Evolutionary conservation across 2,113 vertebrate genomes (phyloP).

Genomic region (Oreochromis tanganicae): DNA sequence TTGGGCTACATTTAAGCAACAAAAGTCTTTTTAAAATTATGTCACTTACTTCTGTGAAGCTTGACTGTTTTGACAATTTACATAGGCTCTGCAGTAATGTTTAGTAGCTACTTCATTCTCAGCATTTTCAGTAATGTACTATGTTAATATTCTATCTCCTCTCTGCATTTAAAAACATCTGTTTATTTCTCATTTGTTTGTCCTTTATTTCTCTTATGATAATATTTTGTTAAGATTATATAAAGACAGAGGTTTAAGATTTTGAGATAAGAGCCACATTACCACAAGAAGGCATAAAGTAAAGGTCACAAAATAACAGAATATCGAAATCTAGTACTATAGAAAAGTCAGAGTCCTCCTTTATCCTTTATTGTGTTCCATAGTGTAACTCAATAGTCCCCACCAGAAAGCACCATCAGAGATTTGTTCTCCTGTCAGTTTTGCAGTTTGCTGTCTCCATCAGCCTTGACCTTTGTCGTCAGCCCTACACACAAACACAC

Average conservation of each 20-base stretch:
- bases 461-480: background rate
- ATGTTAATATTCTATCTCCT: background rate
- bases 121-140: background rate
- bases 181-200: background rate
- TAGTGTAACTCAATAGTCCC: background rate
- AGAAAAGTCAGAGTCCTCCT: background rate
- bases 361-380: background rate
- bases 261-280: background rate
- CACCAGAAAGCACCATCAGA: background rate
- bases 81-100: background rate
- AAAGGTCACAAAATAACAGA: background rate
- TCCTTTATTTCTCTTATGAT: background rate
- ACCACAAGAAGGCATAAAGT: background rate
- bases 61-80: background rate
- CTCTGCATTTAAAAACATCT: background rate
- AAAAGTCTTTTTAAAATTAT: background rate
- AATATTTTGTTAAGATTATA: background rate
- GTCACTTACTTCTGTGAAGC: background rate
- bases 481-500: background rate
- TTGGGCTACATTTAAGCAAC: background rate
- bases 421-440: background rate
- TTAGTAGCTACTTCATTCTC: background rate
- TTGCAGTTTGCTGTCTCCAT: background rate
- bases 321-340: background rate
- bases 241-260: background rate